Evolutionary conservation across 1,140 invertebrate genomes (phyloP).

Genomic region (Drosophila nigrodunni): DNA sequence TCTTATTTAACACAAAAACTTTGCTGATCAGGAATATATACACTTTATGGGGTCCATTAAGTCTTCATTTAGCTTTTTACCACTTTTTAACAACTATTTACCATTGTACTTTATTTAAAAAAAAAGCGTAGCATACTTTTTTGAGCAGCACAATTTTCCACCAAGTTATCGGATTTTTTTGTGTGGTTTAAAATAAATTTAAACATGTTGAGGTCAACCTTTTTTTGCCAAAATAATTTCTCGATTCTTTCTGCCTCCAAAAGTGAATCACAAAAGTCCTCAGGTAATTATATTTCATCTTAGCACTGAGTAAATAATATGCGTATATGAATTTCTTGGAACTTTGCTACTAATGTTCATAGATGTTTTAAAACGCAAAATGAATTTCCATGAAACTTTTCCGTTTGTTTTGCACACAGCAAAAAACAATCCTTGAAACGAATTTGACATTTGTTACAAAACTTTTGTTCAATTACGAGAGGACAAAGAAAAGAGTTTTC

Average conservation of each 20-base stretch:
- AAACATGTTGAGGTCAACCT: too few relatives aligned
- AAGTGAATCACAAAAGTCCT: too few relatives aligned
- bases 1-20: too few relatives aligned
- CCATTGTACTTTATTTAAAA: too few relatives aligned
- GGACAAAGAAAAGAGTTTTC: conserved; percentile 5
- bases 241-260: too few relatives aligned
- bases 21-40: too few relatives aligned
- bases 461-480: background rate
- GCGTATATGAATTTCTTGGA: background rate
- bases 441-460: conserved; percentile 16
- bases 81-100: too few relatives aligned
- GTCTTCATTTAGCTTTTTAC: too few relatives aligned
- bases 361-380: conserved; percentile 13
- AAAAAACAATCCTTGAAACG: conserved; percentile 11
- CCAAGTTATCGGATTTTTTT: too few relatives aligned
- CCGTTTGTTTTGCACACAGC: background rate
- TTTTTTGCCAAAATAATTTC: too few relatives aligned
- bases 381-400: conserved; percentile 17
- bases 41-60: too few relatives aligned
- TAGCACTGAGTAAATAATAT: background rate
- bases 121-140: background rate
- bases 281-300: background rate
- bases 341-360: background rate
- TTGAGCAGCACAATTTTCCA: background rate
- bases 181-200: too few relatives aligned